Evolutionary conservation across 2,113 vertebrate species (phyloP).

Genomic region (Probosciger aterrimus): DNA sequence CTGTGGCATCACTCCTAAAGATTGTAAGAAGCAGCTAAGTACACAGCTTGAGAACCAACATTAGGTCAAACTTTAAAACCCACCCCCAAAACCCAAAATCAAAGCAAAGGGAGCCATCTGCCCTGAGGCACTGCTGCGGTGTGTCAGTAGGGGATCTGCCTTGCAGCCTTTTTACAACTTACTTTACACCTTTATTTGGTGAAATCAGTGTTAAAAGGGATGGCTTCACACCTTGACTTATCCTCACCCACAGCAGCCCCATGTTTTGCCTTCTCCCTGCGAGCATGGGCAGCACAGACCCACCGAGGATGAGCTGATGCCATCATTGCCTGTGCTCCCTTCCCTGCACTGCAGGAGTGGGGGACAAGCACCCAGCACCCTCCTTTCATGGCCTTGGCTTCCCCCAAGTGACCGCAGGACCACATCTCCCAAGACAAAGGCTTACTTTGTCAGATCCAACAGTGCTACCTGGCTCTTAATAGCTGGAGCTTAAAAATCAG

Average conservation of each 20-base stretch:
- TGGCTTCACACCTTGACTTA: not conserved
- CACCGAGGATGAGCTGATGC: rapidly evolving
- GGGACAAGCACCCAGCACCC: not conserved
- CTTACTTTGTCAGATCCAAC: not conserved
- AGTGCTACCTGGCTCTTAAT: not conserved
- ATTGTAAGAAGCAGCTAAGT: not conserved
- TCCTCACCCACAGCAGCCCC: rapidly evolving
- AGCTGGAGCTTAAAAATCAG: not conserved
- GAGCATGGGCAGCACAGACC: not conserved
- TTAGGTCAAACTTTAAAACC: not conserved
- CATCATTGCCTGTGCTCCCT: no score
- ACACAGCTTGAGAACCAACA: not conserved
- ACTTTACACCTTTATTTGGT: not conserved
- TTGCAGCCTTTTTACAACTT: not conserved
- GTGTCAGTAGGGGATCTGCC: not conserved
- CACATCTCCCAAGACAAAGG: no score
- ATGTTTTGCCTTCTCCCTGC: rapidly evolving
- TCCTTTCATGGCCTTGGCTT: not conserved
- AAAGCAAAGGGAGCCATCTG: not conserved
- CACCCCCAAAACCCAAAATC: not conserved
- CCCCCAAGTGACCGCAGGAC: rapidly evolving
- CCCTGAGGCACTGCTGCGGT: not conserved
- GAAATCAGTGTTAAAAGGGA: not conserved
- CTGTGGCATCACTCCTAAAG: not conserved
- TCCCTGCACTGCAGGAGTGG: not conserved